Percentiles rank a stretch among this genome's conserved stretches.
Conservation (phyloP, 1,140 invertebrate species). For the Eueides isabella region DNA sequence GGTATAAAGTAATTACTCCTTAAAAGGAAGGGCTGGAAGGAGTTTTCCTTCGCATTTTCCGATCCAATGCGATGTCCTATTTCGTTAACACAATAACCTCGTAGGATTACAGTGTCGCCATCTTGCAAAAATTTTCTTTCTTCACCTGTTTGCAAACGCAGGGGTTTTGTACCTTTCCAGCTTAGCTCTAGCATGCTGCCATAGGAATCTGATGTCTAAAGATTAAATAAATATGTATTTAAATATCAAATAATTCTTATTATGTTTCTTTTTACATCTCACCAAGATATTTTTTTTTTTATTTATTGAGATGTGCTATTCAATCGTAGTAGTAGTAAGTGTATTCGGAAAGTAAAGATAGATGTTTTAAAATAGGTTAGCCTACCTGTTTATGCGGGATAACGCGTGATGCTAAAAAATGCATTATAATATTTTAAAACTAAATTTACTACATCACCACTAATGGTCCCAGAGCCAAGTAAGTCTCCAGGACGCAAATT, state of each 20-base stretch:
- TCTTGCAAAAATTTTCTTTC: slow-evolving; percentile 96
- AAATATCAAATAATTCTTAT: too few relatives aligned
- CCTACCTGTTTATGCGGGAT: too few relatives aligned
- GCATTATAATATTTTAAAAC: too few relatives aligned
- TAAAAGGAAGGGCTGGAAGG: slow-evolving; percentile 86
- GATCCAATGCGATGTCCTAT: slow-evolving; percentile 92
- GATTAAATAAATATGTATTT: slow-evolving; percentile 30
- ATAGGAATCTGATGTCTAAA: slow-evolving; percentile 90
- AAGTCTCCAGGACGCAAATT: slow-evolving; percentile 97
- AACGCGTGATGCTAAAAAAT: too few relatives aligned
- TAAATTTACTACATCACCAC: slow-evolving; percentile 90
- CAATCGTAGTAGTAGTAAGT: too few relatives aligned
- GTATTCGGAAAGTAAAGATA: too few relatives aligned
- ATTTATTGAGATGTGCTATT: too few relatives aligned
- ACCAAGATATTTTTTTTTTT: too few relatives aligned
- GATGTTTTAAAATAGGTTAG: too few relatives aligned
- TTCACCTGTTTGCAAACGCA: slow-evolving; percentile 89
- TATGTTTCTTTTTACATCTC: not conserved
- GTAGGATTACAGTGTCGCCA: slow-evolving; percentile 95
- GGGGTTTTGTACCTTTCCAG: slow-evolving; percentile 95
- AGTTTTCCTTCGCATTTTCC: slow-evolving; percentile 94
- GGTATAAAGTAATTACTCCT: slow-evolving; percentile 39
- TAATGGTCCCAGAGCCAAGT: slow-evolving; percentile 98
- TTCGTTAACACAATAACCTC: slow-evolving; percentile 91
- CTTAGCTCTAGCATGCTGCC: slow-evolving; percentile 97